A percentile compares a stretch with the other conserved stretches of the same genome.
phyloP scores from a whole-genome alignment of 2,113 vertebrate species.

The Bos taurus region ARS-UCD2.0 NC_037351.1:35728501-35729000 shows the following conservation, averaged over 20 bases:
- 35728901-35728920: neutral
- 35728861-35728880: neutral
- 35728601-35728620: neutral
- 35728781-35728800: neutral
- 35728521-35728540: neutral
- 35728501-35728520: neutral
- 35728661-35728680: neutral
- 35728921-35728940: neutral
- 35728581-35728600: neutral
- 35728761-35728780: slow-evolving; percentile 21
- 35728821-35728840: neutral
- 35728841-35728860: neutral
- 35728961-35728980: neutral
- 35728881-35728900: neutral
- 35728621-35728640: neutral
- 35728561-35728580: neutral
- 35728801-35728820: neutral
- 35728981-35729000: slow-evolving; percentile 29
- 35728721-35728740: neutral
- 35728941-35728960: neutral
- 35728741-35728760: neutral
- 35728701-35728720: neutral
- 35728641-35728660: neutral
- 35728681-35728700: neutral
- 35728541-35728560: neutral